Evolutionary conservation across 2,888 invertebrate species (phyloP).

Genomic region (Zonitis immaculata): DNA sequence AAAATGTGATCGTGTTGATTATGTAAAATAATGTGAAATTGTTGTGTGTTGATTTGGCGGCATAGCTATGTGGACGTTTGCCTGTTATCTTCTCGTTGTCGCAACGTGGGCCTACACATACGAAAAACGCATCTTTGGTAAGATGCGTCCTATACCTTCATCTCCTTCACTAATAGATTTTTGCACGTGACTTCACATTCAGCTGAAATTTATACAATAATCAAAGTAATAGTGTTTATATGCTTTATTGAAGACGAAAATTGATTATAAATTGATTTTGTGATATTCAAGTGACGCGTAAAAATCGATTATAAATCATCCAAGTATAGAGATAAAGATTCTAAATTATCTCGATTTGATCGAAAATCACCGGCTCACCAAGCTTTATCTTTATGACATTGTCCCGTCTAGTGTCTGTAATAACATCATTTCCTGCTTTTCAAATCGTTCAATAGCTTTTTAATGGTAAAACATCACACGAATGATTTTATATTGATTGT

Average conservation of each 20-base stretch:
- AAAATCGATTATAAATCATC: conserved; percentile 11
- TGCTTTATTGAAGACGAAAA: too few species aligned
- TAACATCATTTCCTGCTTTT: conserved; percentile 11
- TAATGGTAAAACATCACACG: conserved; percentile 10
- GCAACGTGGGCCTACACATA: conserved; percentile 28
- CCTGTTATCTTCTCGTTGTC: conserved; percentile 21
- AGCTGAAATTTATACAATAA: conserved; percentile 10
- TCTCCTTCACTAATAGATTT: neutral
- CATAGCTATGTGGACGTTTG: conserved; percentile 30
- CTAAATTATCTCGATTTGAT: conserved; percentile 16
- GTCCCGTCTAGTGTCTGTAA: conserved; percentile 14
- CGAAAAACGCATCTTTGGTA: conserved; percentile 38
- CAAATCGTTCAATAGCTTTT: conserved; percentile 15
- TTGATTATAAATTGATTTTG: too few species aligned
- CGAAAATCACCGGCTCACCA: conserved; percentile 10
- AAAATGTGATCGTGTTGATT: conserved; percentile 19
- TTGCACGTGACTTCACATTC: conserved; percentile 8
- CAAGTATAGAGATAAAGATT: conserved; percentile 9
- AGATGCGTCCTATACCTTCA: conserved; percentile 19
- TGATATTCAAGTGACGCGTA: neutral
- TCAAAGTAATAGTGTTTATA: too few species aligned
- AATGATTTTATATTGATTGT: neutral
- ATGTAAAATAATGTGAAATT: conserved; percentile 26
- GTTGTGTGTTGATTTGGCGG: conserved; percentile 21
- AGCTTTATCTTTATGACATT: conserved; percentile 20